Base-by-base conservation (phyloP, 1,140 invertebrate genomes). In the Drosophila chauvacae region DNA sequence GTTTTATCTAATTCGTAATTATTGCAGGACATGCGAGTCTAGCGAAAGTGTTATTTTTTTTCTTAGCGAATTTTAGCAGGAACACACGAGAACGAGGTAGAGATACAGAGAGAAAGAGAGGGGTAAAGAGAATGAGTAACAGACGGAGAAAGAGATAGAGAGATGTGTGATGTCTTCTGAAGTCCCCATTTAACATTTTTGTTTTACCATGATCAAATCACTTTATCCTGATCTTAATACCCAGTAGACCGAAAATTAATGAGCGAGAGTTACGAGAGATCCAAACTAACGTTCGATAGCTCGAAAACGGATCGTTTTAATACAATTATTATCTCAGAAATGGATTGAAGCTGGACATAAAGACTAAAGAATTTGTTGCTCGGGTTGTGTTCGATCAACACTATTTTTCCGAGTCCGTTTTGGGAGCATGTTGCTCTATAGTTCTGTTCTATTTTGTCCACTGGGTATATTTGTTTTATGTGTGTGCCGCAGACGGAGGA, bases 1-100 rank as follows among this genome's bases (percentile, higher is more conserved):
- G 53, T 72, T 59, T 71, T 59, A 71, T 20, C 35, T 51, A 71
- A 71, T 71, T 58, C 44, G 66, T 71, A 68, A 53, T 53, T 51
- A 35, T 18, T 66, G 61, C 50, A 47, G 26, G 30, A 41, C 42
- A 28, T 57, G 44, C 28, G 51, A 23, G 35, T 58, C 35, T 58
- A 70, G 65, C 26, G 42, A 59, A 70, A 69, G 51, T 70, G 42
- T 51, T 51, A 59, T 70, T 45, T 71, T 59, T 58, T 59, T 72
- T 47, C 33, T 55, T 72, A 71, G 69, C 53, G 53, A 71, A 72
- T 71, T 72, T 45, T 58, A 45, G 53, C 39, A 70, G 66, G 48
- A 68, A 33, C 20, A 11, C 26, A 23, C 3, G 65, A 55, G 33
- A 37, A 39, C n/a, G n/a, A 55, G 33, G 11, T 20, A 53, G 33